These are phyloP conservation scores for Mirza zaza DNA, from an alignment of 2,113 vertebrate genomes.

Conservation along the genomic window DNA sequence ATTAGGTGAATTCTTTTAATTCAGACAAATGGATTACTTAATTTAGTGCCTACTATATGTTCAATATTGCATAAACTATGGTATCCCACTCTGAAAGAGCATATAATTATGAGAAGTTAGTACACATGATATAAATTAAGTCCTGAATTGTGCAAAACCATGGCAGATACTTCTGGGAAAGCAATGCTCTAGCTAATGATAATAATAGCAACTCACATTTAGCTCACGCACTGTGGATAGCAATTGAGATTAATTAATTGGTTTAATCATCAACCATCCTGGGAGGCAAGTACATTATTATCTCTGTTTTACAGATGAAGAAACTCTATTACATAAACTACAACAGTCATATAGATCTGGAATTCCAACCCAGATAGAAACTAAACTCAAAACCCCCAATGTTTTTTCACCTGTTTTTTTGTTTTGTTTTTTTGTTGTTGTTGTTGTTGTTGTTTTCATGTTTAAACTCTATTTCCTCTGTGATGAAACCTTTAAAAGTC, in stretches of 20 bases:
- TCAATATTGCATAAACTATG: background rate
- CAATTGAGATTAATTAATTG: slow-evolving; percentile 32
- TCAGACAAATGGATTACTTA: background rate
- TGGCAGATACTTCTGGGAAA: background rate
- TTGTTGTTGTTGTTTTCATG: too few relatives aligned
- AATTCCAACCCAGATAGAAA: background rate
- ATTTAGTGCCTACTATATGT: background rate
- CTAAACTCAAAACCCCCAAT: background rate
- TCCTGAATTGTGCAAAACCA: background rate
- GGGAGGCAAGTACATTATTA: background rate
- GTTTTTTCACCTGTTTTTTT: background rate
- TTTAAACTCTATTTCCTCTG: background rate
- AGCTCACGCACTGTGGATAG: background rate
- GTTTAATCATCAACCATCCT: background rate
- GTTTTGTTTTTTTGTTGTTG: too few relatives aligned
- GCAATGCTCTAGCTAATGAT: background rate
- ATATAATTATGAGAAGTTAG: background rate
- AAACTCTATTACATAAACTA: background rate
- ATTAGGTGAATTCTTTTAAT: background rate
- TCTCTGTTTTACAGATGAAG: background rate
- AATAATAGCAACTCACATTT: background rate
- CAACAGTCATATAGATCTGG: background rate
- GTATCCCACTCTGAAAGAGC: background rate
- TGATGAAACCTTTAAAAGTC: background rate
- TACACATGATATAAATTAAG: background rate